Base-by-base conservation (phyloP, 2,113 vertebrate genomes). In the Benitochromis conjunctus region DNA sequence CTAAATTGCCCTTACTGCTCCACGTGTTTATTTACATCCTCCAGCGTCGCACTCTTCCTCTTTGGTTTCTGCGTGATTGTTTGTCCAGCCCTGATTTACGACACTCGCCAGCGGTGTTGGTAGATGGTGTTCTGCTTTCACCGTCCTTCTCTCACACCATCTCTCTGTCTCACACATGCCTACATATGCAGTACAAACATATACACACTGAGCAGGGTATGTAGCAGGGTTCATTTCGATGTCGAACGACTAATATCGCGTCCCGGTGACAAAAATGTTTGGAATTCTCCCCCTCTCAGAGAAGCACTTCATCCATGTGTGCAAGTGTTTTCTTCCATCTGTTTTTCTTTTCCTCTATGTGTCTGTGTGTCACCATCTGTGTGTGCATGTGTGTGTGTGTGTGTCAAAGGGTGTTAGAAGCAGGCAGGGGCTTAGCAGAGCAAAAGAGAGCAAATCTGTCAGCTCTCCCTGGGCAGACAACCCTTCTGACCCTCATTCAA, bases 401-500 rank as follows among this genome's bases (percentile, higher is more conserved):
- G 93, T 93, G 92, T 94, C 88, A 88, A 78, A 74, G 91, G 89
- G 92, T 88, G 92, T 95, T 92, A 91, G 91, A 92, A 95, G 93
- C 90, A 93, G 91, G 93, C 91, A 92, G 92, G 92, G 90, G 94
- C 92, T 96, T 96, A 96, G 94, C 93, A 91, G 94, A 96, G 96
- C 95, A 96, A 96, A 96, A 95, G 95, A 96, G 95, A 96, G 96
- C 96, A 97, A 96, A 97, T 97, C 96, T 97, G 96, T 96, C 96
- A 96, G 96, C 95, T 97, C 94, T 96, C 96, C 95, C 96, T 94
- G 94, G 96, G 94, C 95, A 96, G 96, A 94, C 94, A 95, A 96
- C 95, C 96, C 96, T 95, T 95, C 94, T 96, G 96, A 96, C 96
- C 96, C 96, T 96, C 95, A 96, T 97, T 97, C 96, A 97, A 96